Conservation (phyloP, 2,113 vertebrate genomes). For the Periophthalmodon schlosseri region DNA sequence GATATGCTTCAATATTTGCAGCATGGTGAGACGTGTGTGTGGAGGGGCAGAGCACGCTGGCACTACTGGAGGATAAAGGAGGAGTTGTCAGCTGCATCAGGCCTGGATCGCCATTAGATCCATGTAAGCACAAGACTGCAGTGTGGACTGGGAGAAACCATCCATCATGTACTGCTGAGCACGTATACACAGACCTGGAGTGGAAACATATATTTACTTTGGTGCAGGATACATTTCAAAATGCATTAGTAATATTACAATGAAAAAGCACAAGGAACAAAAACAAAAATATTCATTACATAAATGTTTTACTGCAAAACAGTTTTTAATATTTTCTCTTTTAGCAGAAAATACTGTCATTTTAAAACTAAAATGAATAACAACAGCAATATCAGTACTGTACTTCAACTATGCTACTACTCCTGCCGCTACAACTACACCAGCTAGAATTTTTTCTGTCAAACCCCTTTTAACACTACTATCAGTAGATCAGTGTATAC, state of each 20-base stretch:
- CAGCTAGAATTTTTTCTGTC: no score
- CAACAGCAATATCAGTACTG: no score
- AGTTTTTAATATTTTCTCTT: no score
- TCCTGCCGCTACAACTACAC: no score
- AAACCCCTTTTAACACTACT: no score
- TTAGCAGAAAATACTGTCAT: no score
- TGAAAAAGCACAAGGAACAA: not conserved
- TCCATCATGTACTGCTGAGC: constrained; percentile 34
- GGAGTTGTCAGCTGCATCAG: constrained; percentile 30
- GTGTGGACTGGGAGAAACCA: constrained; percentile 33
- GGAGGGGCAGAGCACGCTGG: constrained; percentile 6
- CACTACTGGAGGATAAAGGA: constrained; percentile 40
- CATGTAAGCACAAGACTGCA: constrained; percentile 54
- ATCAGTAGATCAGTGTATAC: no score
- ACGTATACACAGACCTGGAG: constrained; percentile 34
- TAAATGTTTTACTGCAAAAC: no score
- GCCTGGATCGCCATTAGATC: constrained; percentile 50
- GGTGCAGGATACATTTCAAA: not conserved
- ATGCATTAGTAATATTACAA: not conserved
- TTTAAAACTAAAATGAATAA: no score
- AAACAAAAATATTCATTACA: no score
- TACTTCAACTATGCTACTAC: no score
- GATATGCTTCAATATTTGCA: constrained; percentile 25
- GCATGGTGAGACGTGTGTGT: not conserved
- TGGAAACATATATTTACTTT: not conserved